Evolutionary conservation across 2,113 vertebrate species (phyloP), one percentile per base, ranked within the genome.

Genomic region (Pygoscelis antarcticus): DNA sequence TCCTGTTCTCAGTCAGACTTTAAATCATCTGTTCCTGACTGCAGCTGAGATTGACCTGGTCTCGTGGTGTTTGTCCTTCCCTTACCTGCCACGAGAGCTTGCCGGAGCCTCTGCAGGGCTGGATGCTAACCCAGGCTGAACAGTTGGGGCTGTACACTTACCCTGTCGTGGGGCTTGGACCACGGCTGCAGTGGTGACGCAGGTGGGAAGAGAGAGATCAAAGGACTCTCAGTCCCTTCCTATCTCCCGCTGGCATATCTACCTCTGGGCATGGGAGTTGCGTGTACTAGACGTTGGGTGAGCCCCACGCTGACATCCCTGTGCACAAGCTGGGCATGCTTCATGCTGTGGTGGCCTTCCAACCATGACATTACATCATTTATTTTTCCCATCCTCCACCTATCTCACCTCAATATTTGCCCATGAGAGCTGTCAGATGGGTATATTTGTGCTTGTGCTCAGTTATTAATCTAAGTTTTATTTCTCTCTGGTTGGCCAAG

Each of bases 141-240:
- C 15, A 23, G 6, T 1, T 69, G 65, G 9, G 51, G 17, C 32
- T 65, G 10, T 49, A 18, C 7, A 1, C 29, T 38, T 30, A 64
- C 6, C 16, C 10, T 3, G 1, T 29, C 1, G 0, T n/a, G 40
- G 19, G 15, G 8, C 22, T 69, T 36, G 11, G 42, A 32, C 32
- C 19, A 21, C 0, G 2, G 15, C 18, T 72, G 9, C 11, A 20
- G 7, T 32, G 27, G 4, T 46, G 46, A 27, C 36, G 62, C 6
- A 10, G 32, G 42, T 34, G 54, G 13, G 54, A 78, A 62, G 36
- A 19, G 29, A 49, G 30, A 71, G 4, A 2, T 26, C 8, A 13
- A 71, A 44, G 30, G n/a, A 38, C 23, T 2, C 14, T 65, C 14
- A 14, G 2, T 26, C 30, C 26, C 29, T 44, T 52, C 17, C 27